Evolutionary conservation across 1,140 invertebrate species (phyloP).

Genomic region (Musca vetustissima): DNA sequence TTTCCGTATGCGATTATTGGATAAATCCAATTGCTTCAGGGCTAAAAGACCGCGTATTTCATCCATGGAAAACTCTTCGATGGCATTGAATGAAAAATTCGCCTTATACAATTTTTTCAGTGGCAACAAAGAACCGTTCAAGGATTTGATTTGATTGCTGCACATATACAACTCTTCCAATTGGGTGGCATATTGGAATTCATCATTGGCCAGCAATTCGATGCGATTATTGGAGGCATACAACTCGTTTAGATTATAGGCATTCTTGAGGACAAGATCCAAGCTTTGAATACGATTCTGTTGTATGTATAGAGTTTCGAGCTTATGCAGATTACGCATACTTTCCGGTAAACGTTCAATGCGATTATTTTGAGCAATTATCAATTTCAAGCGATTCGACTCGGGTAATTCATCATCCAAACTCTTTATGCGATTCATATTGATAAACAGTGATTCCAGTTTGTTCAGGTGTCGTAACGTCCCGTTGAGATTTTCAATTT

Average conservation of each 20-base stretch:
- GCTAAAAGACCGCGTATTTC: slow-evolving; percentile 71
- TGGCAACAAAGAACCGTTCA: slow-evolving; percentile 74
- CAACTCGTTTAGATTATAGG: slow-evolving; percentile 65
- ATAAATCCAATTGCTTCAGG: slow-evolving; percentile 70
- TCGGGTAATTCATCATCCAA: slow-evolving; percentile 74
- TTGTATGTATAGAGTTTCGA: slow-evolving; percentile 71
- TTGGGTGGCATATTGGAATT: slow-evolving; percentile 68
- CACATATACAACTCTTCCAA: slow-evolving; percentile 69
- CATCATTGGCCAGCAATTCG: slow-evolving; percentile 69
- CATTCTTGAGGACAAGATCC: slow-evolving; percentile 69
- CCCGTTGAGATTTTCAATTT: slow-evolving; percentile 70
- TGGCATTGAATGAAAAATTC: slow-evolving; percentile 74
- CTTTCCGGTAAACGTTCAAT: slow-evolving; percentile 69
- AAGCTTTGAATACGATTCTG: slow-evolving; percentile 70
- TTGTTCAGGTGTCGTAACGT: slow-evolving; percentile 70
- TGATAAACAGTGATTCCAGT: slow-evolving; percentile 75
- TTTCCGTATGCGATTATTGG: slow-evolving; percentile 70
- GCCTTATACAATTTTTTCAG: slow-evolving; percentile 66
- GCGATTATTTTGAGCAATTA: slow-evolving; percentile 73
- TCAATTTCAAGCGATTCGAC: slow-evolving; percentile 64
- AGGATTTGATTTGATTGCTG: slow-evolving; percentile 67
- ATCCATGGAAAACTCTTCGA: slow-evolving; percentile 74
- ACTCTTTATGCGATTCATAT: slow-evolving; percentile 70
- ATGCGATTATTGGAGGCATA: slow-evolving; percentile 73
- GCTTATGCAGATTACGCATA: slow-evolving; percentile 64